These are phyloP conservation scores for Philonicus albiceps DNA, from an alignment of 2,888 invertebrate genomes.

Conservation along the genomic window DNA sequence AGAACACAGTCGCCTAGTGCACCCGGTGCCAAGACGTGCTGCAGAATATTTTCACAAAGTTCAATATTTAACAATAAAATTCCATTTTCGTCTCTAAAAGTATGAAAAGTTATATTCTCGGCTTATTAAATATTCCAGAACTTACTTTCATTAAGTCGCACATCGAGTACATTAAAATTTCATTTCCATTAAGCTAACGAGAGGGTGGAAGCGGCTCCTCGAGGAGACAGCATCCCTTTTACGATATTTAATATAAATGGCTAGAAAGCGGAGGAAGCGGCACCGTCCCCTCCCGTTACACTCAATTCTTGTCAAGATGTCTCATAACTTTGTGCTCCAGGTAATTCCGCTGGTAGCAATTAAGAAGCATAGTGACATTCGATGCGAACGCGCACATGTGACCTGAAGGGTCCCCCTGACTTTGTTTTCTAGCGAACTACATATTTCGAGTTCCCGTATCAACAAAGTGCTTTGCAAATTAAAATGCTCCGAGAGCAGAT, in stretches of 20 bases:
- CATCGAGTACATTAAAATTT: constrained; percentile 48
- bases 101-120: constrained; percentile 41
- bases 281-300: background rate
- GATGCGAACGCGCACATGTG: constrained; percentile 17
- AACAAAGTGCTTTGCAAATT: background rate
- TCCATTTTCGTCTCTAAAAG: constrained; percentile 18
- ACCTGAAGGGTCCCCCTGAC: background rate
- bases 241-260: constrained; percentile 4
- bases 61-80: constrained; percentile 41
- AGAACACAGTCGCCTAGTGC: background rate
- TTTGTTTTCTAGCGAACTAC: background rate
- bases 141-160: constrained; percentile 48
- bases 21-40: background rate
- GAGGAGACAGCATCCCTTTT: background rate
- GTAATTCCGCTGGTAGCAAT: constrained; percentile 26
- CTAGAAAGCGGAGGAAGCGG: background rate
- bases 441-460: background rate
- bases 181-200: constrained; percentile 48
- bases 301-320: constrained; percentile 30
- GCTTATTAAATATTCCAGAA: constrained; percentile 48
- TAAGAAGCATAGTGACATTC: constrained; percentile 20
- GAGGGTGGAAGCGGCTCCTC: constrained; percentile 27
- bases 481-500: background rate
- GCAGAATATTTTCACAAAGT: constrained; percentile 30
- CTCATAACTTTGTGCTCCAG: constrained; percentile 34